Base-by-base conservation (phyloP, 1,140 invertebrate genomes). In the Eubasilissa regina region DNA sequence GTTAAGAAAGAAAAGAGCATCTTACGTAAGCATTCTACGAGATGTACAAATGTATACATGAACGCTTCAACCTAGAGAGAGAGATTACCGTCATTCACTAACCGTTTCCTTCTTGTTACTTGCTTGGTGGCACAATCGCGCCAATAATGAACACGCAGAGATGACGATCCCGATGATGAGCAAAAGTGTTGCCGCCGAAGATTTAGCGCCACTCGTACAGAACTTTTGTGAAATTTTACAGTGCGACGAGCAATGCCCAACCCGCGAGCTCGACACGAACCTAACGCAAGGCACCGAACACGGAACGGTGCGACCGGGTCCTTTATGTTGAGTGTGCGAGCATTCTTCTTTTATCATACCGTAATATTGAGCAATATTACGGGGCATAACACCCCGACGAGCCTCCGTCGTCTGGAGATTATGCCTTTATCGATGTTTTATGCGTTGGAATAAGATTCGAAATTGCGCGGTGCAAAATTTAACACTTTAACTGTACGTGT, bases 291-390 rank as follows among this genome's bases (percentile, higher is more conserved):
- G 9, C 7, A 15, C 1, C 55, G 48, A 47, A 15, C 53, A 13
- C 0, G 12, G 76, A 9, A 17, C 44, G 62, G 60, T 1, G 17
- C 21, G 25, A 35, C 60, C 25, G n/a, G 51, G 51, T 53, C 58
- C 58, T 78, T 56, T 58, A 56, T 72, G 64, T 72, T 55, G 55
- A 56, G 45, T 70, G 66, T 78, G 44, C 55, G 51, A 19, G 56
- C 51, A 78, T 43, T 55, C 66, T 78, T 78, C 77, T 78, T 78
- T 58, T 78, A 70, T 77, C 64, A 51, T 55, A 12, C 17, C 77
- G 12, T 44, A 64, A 77, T 53, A 78, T 78, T 72, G 62, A 21
- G 68, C 58, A 79, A 74, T 74, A 79, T 56, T 60, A 73, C 35
- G 72, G 21, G 55, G 35, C 72, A 45, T 45, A 17, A 44, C 55